Evolutionary conservation across 2,797 vertebrate species (phyloP), one percentile per base, ranked within the genome.

Genomic region (Sebastes flavidus): DNA sequence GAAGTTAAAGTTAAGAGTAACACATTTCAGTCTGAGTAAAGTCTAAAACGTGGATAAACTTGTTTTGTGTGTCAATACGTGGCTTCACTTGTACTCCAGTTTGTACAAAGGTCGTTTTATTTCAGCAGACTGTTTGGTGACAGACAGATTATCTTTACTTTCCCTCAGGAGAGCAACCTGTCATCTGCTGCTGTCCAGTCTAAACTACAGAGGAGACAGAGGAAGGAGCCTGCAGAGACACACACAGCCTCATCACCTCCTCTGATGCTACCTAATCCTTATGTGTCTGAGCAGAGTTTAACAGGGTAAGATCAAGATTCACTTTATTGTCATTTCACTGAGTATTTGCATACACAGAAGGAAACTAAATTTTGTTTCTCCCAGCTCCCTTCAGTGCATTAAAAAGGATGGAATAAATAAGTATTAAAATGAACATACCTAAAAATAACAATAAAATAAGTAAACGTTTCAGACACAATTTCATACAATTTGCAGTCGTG

Each of bases 191-290:
- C 56, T 75, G 67, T 65, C 34, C 67, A 71, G 90, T 89, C 91
- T 1, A 96, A 93, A 85, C 91, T 67, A 3, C 75, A 52, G 90
- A 86, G 38, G 88, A 93, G 82, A 81, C 88, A 22, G 78, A 70
- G 92, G 85, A 89, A 90, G 87, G 94, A 96, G 63, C 76, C 93
- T 66, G 87, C 89, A 65, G 94, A 94, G 88, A 80, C 90, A 4
- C 86, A 69, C 72, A 82, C 81, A 76, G 91, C 94, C 83, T 92
- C 95, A 74, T 81, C 95, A 69, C 72, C 90, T 68, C 88, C 89
- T 77, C 78, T 93, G 58, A 80, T 90, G 55, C 85, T 94, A 14
- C 95, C 93, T 77, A 95, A 95, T 59, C 94, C 95, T 3, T 86
- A 94, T 90, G 77, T 90, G 76, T 92, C 94, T 32, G 88, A 94